Evolutionary conservation across 2,113 vertebrate species (phyloP), one percentile per base, ranked within the genome.

Genomic region (Pelusios castaneus): DNA sequence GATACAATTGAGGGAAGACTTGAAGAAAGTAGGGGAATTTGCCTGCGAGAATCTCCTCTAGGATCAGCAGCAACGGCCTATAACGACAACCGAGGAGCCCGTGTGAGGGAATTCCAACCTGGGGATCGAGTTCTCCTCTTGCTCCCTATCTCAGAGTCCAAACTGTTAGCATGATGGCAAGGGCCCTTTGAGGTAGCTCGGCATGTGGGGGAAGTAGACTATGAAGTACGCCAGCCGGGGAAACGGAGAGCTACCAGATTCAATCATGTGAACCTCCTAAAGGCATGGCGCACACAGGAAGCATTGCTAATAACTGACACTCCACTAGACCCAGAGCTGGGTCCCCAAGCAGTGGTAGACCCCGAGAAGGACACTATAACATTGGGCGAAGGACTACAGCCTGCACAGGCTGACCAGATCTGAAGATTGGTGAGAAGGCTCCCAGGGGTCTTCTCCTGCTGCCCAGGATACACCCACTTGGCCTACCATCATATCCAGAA

Each of bases 121-220:
- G 96, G 92, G 90, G 91, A 94, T 85, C 91, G 95, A 85, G 78
- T 22, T 88, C 47, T 97, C 93, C 70, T 97, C 89, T 91, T 97
- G 94, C 93, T 73, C 87, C 67, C 96, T 93, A 97, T 82, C 94
- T 93, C 88, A 85, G 95, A 97, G 94, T 94, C 87, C 94, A 97
- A 96, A 94, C 96, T 97, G 95, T 94, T 88, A 94, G 96, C 95
- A 92, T 95, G 93, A 90, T 91, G 93, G 96, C 95, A 96, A 96
- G 97, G 95, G 89, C 96, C 96, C 89, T 13, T 82, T 94, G 96
- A 63, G 95, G 94, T 95, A 94, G 94, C 95, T 89, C 95, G 96
- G 91, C 93, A 93, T 93, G 93, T 84, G 91, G 93, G 96, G 96
- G 95, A 93, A 45, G 83, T 92, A 92, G 94, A 88, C 77, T 83